Conservation (phyloP, 2,797 vertebrate genomes). For the Urophycis tenuis region DNA sequence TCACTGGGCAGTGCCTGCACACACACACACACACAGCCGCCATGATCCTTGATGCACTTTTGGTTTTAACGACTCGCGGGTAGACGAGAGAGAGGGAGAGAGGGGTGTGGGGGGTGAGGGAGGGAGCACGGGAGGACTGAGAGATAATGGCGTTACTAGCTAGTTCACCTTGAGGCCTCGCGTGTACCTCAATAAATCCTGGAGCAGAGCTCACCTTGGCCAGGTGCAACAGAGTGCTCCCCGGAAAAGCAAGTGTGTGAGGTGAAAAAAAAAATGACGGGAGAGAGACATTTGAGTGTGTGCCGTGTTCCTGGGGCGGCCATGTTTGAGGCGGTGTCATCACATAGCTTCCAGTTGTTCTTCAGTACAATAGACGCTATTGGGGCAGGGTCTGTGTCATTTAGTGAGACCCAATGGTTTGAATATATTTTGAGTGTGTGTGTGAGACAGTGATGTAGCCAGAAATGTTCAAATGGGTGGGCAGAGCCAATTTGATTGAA, state of each 20-base stretch:
- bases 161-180: slow-evolving; percentile 58
- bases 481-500: too few species aligned
- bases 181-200: slow-evolving; percentile 51
- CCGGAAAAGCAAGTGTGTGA: slow-evolving; percentile 8
- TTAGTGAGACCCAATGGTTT: not conserved
- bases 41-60: slow-evolving; percentile 45
- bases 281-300: slow-evolving; percentile 26
- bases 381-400: too few species aligned
- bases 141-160: slow-evolving; percentile 51
- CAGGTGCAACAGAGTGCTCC: slow-evolving; percentile 44
- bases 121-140: not conserved
- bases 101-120: slow-evolving; percentile 2
- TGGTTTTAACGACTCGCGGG: slow-evolving; percentile 42
- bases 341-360: slow-evolving; percentile 31
- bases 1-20: slow-evolving; percentile 6
- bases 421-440: too few species aligned
- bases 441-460: too few species aligned
- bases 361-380: not conserved
- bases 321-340: slow-evolving; percentile 17
- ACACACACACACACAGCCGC: slow-evolving; percentile 21
- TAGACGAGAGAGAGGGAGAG: slow-evolving; percentile 46
- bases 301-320: slow-evolving; percentile 38
- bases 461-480: too few species aligned
- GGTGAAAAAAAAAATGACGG: slow-evolving; percentile 20
- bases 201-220: slow-evolving; percentile 50